Conservation (phyloP, 2,797 vertebrate genomes). For the Ciconia nigra region DNA sequence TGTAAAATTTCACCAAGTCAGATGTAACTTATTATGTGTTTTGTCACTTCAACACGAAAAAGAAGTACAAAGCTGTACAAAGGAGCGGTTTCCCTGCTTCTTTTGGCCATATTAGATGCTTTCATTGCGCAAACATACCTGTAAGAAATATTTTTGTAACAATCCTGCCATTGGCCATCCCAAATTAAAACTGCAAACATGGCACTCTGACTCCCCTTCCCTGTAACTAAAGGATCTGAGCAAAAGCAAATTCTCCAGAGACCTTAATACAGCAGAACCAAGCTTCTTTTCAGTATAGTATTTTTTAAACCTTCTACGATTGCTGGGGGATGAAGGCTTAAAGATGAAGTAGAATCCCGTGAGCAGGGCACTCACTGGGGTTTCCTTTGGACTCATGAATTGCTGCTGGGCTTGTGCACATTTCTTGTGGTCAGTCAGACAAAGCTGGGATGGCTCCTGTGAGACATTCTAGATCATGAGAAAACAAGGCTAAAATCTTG, state of each 20-base stretch:
- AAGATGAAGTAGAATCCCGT: background rate
- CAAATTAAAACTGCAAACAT: slow-evolving; percentile 30
- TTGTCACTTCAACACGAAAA: slow-evolving; percentile 32
- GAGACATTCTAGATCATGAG: background rate
- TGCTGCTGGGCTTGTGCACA: background rate
- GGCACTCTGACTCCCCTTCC: background rate
- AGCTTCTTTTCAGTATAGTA: background rate
- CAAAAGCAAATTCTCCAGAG: background rate
- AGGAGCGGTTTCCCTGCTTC: background rate
- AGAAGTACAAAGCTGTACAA: background rate
- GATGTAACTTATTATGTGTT: slow-evolving; percentile 54
- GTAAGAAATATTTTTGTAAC: background rate
- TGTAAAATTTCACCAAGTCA: slow-evolving; percentile 56
- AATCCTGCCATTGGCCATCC: background rate
- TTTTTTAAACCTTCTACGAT: background rate
- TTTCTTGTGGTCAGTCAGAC: background rate
- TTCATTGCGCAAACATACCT: slow-evolving; percentile 16
- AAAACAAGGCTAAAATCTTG: background rate
- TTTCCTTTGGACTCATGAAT: background rate
- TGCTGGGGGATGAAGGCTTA: background rate
- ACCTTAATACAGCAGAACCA: background rate
- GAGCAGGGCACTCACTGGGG: background rate
- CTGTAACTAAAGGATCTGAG: background rate
- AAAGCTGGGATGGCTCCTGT: background rate
- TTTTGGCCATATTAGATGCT: slow-evolving; percentile 15